Evolutionary conservation across 2,888 invertebrate genomes (phyloP), one percentile per base, ranked within the genome.

Genomic region (Drosophila tanythrix): DNA sequence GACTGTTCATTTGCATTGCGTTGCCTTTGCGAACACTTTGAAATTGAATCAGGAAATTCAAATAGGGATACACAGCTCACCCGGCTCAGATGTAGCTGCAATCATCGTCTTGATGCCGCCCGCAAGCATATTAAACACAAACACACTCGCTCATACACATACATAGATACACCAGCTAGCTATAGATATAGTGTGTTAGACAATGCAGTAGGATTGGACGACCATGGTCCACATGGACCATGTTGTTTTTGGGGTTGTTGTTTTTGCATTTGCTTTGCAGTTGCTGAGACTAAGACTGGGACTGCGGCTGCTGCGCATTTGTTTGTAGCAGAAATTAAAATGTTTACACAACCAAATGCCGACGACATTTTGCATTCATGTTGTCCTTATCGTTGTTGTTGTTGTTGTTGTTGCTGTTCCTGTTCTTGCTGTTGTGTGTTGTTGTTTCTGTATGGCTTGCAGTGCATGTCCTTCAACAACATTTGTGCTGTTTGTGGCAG

Each of bases 271-370:
- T 43, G 46, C 13, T 25, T 10, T 51, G 51, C 51, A 5, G 13
- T 29, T 51, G 29, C 29, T n/a, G 51, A 51, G 29, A 10, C 73
- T 57, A 56, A 56, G 73, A 51, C 59, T 63, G 51, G 43, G 68
- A 65, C 51, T 79, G 87, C 51, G 84, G 88, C 74, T 70, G 73
- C 76, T 79, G 88, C 75, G 70, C 89, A 89, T 86, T 86, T 86
- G 89, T 89, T 86, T 82, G 89, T 86, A 77, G 79, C 74, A 73
- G 86, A 87, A 87, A 87, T 87, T 87, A 89, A 87, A 87, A 87
- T 87, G 87, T 87, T 87, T 87, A 89, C 89, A 87, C 86, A 87
- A 85, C 82, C 70, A 61, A 77, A 81, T 87, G 89, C 89, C 78
- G 72, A 76, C 84, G 79, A 87, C 82, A 84, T 79, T 81, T 79